Conservation (phyloP, 2,113 vertebrate genomes). For the Baryphthengus martii region DNA sequence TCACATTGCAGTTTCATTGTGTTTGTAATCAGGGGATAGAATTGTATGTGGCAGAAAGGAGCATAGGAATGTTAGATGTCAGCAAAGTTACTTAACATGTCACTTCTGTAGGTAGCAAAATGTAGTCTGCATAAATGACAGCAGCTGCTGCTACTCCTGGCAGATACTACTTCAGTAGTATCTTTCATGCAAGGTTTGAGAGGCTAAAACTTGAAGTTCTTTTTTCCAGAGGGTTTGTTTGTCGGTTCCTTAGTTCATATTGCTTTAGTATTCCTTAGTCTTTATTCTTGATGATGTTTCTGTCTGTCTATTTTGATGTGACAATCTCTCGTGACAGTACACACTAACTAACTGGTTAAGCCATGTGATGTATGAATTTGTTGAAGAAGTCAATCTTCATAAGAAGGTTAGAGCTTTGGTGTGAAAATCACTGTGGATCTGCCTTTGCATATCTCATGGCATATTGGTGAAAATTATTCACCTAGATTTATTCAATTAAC, state of each 20-base stretch:
- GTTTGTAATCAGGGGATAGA: no score
- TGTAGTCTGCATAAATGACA: not conserved
- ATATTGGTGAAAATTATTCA: not conserved
- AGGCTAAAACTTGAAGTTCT: not conserved
- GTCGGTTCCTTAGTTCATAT: not conserved
- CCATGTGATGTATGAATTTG: not conserved
- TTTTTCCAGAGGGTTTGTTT: not conserved
- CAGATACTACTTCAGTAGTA: not conserved
- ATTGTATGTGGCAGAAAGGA: not conserved
- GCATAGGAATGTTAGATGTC: not conserved
- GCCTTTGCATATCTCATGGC: not conserved
- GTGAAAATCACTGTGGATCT: not conserved
- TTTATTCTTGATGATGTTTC: not conserved
- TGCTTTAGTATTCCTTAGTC: not conserved
- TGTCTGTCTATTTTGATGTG: not conserved
- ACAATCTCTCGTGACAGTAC: not conserved
- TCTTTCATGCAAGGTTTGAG: not conserved
- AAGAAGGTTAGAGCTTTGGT: not conserved
- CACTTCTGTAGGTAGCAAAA: not conserved
- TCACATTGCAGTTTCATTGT: not conserved
- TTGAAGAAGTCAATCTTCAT: not conserved
- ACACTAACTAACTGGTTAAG: not conserved
- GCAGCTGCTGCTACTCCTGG: not conserved
- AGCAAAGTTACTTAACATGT: not conserved
- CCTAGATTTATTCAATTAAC: not conserved